phyloP scores from a whole-genome alignment of 2,797 vertebrate genomes.

The Anisognathus igniventris region DNA sequence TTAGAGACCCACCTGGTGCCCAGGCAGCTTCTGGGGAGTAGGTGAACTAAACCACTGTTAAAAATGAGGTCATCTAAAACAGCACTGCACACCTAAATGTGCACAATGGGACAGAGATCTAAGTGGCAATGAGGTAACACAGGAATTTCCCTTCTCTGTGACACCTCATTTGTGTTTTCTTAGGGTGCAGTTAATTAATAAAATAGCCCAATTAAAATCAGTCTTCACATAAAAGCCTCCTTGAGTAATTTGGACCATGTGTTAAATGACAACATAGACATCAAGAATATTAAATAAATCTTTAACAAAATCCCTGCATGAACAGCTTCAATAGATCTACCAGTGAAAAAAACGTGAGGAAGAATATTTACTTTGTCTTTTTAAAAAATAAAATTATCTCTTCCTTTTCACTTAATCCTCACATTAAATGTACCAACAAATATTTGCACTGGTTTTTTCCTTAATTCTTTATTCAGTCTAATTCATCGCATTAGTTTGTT shows the following conservation, averaged over 20 bases:
- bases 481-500: background rate
- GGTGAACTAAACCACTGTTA: background rate
- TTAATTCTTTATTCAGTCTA: background rate
- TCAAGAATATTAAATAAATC: background rate
- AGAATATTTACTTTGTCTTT: background rate
- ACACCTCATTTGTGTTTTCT: background rate
- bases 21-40: background rate
- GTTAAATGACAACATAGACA: background rate
- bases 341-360: background rate
- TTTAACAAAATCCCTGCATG: background rate
- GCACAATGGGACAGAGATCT: background rate
- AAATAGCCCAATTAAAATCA: background rate
- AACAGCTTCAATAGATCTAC: background rate
- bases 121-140: background rate
- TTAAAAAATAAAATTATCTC: background rate
- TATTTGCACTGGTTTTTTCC: slow-evolving; percentile 11
- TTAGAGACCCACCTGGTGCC: background rate
- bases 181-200: background rate
- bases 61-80: background rate
- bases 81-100: background rate
- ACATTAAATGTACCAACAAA: background rate
- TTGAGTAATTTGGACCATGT: background rate
- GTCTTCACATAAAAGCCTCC: background rate
- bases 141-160: background rate
- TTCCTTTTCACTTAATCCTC: background rate